Evolutionary conservation across 2,113 vertebrate genomes (phyloP).

Genomic region (Sturnus vulgaris): DNA sequence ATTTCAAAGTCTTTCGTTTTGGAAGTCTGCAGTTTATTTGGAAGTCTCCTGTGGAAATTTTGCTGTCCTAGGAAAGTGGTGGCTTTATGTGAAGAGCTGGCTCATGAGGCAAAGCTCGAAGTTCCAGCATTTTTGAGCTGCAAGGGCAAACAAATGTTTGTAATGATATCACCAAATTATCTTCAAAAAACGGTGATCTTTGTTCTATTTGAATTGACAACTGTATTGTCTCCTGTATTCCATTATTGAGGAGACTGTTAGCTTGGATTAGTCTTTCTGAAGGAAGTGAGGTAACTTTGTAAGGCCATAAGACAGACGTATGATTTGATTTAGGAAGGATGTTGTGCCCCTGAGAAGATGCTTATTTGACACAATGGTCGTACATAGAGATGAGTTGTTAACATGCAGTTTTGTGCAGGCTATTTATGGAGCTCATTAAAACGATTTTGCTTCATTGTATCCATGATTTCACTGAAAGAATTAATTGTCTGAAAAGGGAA

Average conservation of each 20-base stretch:
- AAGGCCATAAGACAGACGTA: neutral
- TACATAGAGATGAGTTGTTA: neutral
- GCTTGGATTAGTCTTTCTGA: neutral
- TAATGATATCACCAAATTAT: neutral
- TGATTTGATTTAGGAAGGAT: neutral
- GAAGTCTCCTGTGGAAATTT: neutral
- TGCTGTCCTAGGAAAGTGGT: neutral
- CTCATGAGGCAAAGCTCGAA: accelerated
- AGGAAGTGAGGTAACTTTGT: neutral
- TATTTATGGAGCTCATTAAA: constrained; percentile 33
- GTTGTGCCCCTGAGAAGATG: neutral
- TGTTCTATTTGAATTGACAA: neutral
- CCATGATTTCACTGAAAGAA: constrained; percentile 18
- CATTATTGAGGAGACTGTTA: neutral
- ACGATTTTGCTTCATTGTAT: constrained; percentile 14
- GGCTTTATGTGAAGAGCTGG: neutral
- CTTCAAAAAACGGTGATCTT: neutral
- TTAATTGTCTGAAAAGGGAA: neutral
- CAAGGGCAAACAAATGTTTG: neutral
- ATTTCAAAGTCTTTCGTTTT: neutral
- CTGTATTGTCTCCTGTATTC: neutral
- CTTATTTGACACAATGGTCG: neutral
- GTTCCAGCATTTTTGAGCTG: neutral
- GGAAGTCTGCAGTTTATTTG: neutral
- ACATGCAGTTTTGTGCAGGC: neutral